A percentile compares a stretch with the other conserved stretches of the same genome.
phyloP scores from a whole-genome alignment of 2,113 vertebrate genomes.

The Tichodroma muraria region DNA sequence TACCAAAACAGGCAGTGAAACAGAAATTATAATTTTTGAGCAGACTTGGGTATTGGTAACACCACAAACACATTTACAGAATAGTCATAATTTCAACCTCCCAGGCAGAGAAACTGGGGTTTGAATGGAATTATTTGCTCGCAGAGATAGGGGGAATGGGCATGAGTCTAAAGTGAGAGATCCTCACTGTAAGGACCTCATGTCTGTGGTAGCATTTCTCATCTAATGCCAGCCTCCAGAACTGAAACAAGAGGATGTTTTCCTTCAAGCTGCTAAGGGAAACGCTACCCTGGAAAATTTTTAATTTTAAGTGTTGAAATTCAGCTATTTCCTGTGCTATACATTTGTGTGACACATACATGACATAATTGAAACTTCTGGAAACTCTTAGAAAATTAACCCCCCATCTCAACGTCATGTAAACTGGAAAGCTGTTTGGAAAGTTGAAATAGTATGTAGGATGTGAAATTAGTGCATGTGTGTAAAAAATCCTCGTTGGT shows the following conservation, averaged over 20 bases:
- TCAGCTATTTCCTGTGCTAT: slow-evolving; percentile 54
- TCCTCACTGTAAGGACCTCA: background rate
- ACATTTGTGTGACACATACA: slow-evolving; percentile 1
- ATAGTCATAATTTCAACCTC: background rate
- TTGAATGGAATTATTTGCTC: background rate
- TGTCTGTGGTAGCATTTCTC: background rate
- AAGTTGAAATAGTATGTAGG: background rate
- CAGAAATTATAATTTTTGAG: background rate
- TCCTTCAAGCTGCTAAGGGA: background rate
- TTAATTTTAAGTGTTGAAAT: slow-evolving; percentile 67
- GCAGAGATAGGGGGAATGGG: rapidly evolving
- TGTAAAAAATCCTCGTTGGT: background rate
- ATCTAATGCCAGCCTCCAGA: background rate
- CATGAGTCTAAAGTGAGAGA: background rate
- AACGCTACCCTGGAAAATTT: slow-evolving; percentile 39
- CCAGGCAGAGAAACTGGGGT: background rate
- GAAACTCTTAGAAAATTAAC: slow-evolving; percentile 37
- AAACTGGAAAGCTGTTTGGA: slow-evolving; percentile 24
- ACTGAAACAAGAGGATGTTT: slow-evolving; percentile 25
- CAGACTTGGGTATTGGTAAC: background rate
- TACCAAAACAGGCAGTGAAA: background rate
- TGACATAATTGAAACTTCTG: slow-evolving; percentile 49
- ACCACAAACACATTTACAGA: background rate
- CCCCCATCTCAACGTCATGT: background rate
- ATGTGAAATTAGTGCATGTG: background rate